phyloP scores from a whole-genome alignment of 2,888 invertebrate species.

The Helicoverpa assulta region DNA sequence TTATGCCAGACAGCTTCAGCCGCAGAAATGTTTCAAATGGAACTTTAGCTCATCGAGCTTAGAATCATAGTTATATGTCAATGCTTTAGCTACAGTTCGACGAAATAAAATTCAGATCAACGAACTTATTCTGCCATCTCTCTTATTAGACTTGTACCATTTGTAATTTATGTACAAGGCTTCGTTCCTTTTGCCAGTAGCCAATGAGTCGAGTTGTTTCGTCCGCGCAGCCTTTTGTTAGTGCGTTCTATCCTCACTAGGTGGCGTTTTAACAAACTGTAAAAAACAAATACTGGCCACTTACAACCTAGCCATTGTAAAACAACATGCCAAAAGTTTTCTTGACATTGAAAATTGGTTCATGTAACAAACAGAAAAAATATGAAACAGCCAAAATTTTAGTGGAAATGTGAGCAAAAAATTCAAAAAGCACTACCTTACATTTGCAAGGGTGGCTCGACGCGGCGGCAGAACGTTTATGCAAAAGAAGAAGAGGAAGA shows the following conservation, averaged over 20 bases:
- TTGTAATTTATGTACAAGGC: background rate
- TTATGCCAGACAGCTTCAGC: too few relatives aligned
- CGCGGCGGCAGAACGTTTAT: constrained; percentile 3
- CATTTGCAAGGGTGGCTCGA: constrained; percentile 35
- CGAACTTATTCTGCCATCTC: background rate
- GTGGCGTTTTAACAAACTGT: constrained; percentile 41
- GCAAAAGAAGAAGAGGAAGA: constrained; percentile 29
- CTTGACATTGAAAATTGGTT: background rate
- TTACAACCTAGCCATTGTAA: background rate
- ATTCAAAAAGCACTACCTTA: background rate
- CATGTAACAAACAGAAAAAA: constrained; percentile 20
- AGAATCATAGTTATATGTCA: too few relatives aligned
- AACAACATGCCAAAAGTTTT: background rate
- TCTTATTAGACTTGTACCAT: background rate
- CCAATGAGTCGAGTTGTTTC: background rate
- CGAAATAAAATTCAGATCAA: too few relatives aligned
- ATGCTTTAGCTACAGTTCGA: too few relatives aligned
- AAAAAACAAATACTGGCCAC: constrained; percentile 31
- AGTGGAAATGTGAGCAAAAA: constrained; percentile 37
- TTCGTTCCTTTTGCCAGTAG: background rate
- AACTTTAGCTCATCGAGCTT: too few relatives aligned
- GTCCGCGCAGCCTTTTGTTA: constrained; percentile 4
- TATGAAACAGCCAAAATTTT: constrained; percentile 21
- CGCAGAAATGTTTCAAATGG: too few relatives aligned
- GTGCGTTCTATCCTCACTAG: constrained; percentile 16